Base-by-base conservation (phyloP, 2,888 invertebrate genomes). In the Lathronympha strigana region DNA sequence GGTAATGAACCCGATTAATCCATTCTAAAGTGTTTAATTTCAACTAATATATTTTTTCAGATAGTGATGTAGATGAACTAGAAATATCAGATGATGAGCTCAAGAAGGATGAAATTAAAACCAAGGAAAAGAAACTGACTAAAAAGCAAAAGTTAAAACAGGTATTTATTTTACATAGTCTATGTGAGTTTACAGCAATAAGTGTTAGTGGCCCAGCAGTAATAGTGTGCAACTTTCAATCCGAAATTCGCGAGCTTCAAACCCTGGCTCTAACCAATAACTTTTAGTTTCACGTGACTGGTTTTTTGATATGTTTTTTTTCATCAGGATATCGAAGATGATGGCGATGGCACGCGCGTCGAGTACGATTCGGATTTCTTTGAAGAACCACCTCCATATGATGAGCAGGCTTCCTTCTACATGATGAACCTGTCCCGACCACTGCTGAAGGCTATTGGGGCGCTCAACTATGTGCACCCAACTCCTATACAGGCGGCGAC, bases 341-440 rank as follows among this genome's bases (percentile, higher is more conserved):
- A 93, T 9, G 92, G 91, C 36, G 83, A 75, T 61, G 90, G 87
- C 0, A 79, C 84, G 0, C 79, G 77, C 1, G 79, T 91, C 38
- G 88, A 90, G 81, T 81, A 91, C 70, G 87, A 91, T 69, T 84
- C 87, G 0, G 88, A 90, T 57, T 91, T 90, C 82, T 92, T 91
- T 2, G 96, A 96, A 75, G 96, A 96, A 72, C 94, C 95, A 11
- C 93, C 94, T 1, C 92, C 91, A 0, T 92, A 93, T 28, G 95
- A 95, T 68, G 94, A 95, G 58, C 92, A 94, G 67, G 94, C 94
- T 1, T 95, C 96, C 0, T 97, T 97, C 83, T 97, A 98, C 82
- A 97, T 98, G 92, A 98, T 99, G 98, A 98, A 99, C 87, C 91
- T 99, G 23, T 99, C 99, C 0, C 93, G 99, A 67, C 99, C 99